Percentiles rank a stretch among this genome's conserved stretches.
phyloP scores from a whole-genome alignment of 2,888 invertebrate species.

The Eupelmus urozonus region DNA sequence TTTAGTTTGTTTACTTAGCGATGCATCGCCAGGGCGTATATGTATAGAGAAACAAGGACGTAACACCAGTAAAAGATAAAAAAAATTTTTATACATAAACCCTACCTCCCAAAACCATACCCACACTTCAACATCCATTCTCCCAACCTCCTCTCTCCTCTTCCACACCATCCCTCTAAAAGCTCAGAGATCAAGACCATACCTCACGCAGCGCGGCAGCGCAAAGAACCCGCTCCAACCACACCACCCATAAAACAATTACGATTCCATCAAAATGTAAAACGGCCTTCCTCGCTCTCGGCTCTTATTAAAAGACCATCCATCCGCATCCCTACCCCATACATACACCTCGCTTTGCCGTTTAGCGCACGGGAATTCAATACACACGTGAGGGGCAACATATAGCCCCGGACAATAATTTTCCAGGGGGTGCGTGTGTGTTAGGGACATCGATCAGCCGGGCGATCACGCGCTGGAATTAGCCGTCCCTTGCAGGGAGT shows the following conservation, averaged over 20 bases:
- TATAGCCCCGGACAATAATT: slow-evolving; percentile 63
- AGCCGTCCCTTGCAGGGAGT: slow-evolving; percentile 74
- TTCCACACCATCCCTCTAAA: no score
- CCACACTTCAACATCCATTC: not conserved
- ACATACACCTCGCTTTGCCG: not conserved
- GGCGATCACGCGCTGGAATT: slow-evolving; percentile 75
- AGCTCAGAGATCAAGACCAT: not conserved
- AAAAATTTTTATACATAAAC: no score
- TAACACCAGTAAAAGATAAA: no score
- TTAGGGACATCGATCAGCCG: slow-evolving; percentile 75
- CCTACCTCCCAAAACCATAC: no score
- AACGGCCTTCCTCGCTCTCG: slow-evolving; percentile 41
- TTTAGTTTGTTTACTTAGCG: no score
- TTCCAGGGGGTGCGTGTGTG: slow-evolving; percentile 27
- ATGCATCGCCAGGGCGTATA: no score
- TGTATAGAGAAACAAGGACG: no score
- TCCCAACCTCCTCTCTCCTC: no score
- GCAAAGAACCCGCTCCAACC: slow-evolving; percentile 11
- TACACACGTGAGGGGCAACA: slow-evolving; percentile 28
- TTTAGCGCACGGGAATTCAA: slow-evolving; percentile 31
- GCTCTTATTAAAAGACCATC: slow-evolving; percentile 49
- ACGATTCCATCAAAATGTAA: slow-evolving; percentile 60
- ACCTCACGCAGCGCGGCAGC: not conserved
- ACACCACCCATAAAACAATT: slow-evolving; percentile 50
- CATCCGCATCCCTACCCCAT: not conserved